Conservation (phyloP, 2,113 vertebrate genomes). For the Microtus pennsylvanicus region DNA sequence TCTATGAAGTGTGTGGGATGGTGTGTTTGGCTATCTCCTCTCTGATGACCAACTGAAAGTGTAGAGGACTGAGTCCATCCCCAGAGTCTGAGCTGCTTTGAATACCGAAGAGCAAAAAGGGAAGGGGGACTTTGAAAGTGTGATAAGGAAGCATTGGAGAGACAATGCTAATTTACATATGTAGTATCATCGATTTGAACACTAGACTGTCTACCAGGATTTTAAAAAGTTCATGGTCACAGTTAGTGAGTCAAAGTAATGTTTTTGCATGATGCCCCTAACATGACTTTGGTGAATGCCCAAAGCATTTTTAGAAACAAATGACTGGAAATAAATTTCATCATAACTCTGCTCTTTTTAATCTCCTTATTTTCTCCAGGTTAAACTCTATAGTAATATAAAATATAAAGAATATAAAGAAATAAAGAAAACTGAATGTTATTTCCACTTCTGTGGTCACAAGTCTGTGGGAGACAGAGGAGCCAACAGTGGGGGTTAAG, state of each 20-base stretch:
- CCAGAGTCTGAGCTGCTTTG: background rate
- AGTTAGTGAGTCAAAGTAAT: background rate
- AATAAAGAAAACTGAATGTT: background rate
- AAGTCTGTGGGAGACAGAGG: background rate
- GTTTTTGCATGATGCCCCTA: background rate
- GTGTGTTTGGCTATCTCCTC: background rate
- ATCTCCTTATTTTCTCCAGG: slow-evolving; percentile 26
- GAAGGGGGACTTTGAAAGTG: background rate
- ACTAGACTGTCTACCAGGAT: background rate
- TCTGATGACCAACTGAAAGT: background rate
- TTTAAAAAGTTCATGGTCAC: background rate
- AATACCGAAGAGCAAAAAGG: background rate
- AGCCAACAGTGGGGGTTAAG: background rate
- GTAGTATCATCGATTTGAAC: background rate
- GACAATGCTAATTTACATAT: background rate
- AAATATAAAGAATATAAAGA: background rate
- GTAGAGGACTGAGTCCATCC: background rate
- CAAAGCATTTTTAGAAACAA: background rate
- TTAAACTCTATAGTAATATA: background rate
- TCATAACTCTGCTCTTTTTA: background rate
- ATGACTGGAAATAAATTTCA: background rate
- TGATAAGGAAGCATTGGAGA: background rate
- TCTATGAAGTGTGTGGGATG: background rate
- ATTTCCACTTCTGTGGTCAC: background rate
- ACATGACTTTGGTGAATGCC: background rate